Percentiles rank a stretch among this genome's conserved stretches.
Conservation (phyloP, 1,140 invertebrate species). For the Whitmania pigra region DNA sequence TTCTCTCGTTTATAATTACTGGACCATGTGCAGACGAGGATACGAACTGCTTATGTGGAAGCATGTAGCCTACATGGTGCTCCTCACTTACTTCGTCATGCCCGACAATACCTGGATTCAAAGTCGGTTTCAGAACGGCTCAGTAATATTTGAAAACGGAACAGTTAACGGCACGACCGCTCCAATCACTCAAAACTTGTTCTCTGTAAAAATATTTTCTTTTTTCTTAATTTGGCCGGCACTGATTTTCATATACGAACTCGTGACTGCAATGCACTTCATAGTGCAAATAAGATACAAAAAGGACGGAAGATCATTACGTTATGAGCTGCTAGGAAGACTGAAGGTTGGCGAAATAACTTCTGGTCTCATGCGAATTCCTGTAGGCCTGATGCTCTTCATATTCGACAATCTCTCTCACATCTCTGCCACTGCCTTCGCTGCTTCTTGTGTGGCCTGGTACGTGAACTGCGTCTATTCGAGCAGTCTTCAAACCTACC, state of each 20-base stretch:
- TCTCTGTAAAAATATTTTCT: constrained; percentile 6
- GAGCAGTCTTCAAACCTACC: constrained; percentile 1
- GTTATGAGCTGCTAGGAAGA: not conserved
- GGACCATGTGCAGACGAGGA: constrained; percentile 9
- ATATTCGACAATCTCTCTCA: constrained; percentile 18
- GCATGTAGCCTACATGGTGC: constrained; percentile 15
- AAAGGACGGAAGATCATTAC: not conserved
- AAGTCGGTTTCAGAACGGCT: constrained; percentile 1
- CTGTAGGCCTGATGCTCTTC: constrained; percentile 11
- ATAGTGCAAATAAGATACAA: constrained; percentile 5
- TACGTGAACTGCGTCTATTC: constrained; percentile 15
- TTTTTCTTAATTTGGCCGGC: constrained; percentile 12
- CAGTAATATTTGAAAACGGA: not conserved
- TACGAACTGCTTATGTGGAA: constrained; percentile 18
- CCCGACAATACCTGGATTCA: constrained; percentile 12
- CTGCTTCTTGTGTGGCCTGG: constrained; percentile 9
- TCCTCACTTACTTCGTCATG: constrained; percentile 17
- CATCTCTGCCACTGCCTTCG: constrained; percentile 14
- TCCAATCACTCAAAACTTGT: not conserved
- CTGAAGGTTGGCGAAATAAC: constrained; percentile 18
- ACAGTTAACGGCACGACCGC: not conserved
- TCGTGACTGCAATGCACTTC: not conserved
- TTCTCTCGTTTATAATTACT: constrained; percentile 15
- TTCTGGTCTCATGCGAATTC: constrained; percentile 15
- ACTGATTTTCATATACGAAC: constrained; percentile 8